Percentiles rank a stretch among this genome's conserved stretches.
phyloP scores from a whole-genome alignment of 2,888 invertebrate species.

The Escarpia spicata region DNA sequence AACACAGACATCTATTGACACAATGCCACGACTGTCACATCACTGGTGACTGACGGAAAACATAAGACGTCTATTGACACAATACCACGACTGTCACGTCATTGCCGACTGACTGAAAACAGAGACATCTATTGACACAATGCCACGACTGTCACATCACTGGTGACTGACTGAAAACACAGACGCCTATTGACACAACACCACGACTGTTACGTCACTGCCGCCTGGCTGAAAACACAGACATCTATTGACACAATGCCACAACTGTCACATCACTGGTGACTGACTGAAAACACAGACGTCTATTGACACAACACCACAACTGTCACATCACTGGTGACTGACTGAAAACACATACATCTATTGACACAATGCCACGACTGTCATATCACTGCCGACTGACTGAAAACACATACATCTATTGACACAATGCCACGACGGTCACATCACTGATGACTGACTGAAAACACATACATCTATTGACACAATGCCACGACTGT shows the following conservation, averaged over 20 bases:
- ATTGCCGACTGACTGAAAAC: conserved; percentile 69
- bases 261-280: too few species aligned
- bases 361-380: too few species aligned
- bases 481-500: conserved; percentile 87
- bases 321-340: conserved; percentile 87
- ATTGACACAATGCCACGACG: conserved; percentile 72
- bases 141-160: neutral
- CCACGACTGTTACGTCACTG: conserved; percentile 71
- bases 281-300: too few species aligned
- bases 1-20: conserved; percentile 72
- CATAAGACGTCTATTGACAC: neutral
- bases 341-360: neutral
- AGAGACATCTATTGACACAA: conserved; percentile 88
- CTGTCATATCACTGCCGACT: conserved; percentile 22
- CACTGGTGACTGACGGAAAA: conserved; percentile 71
- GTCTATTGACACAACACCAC: conserved; percentile 75
- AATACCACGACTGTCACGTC: conserved; percentile 80
- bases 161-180: too few species aligned
- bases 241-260: neutral
- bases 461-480: conserved; percentile 23
- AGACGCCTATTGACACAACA: too few species aligned
- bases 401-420: too few species aligned
- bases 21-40: conserved; percentile 78
- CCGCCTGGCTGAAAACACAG: conserved; percentile 58
- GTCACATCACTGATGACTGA: conserved; percentile 73